phyloP scores from a whole-genome alignment of 2,888 invertebrate species.

The Tryphoninae sp. region DNA sequence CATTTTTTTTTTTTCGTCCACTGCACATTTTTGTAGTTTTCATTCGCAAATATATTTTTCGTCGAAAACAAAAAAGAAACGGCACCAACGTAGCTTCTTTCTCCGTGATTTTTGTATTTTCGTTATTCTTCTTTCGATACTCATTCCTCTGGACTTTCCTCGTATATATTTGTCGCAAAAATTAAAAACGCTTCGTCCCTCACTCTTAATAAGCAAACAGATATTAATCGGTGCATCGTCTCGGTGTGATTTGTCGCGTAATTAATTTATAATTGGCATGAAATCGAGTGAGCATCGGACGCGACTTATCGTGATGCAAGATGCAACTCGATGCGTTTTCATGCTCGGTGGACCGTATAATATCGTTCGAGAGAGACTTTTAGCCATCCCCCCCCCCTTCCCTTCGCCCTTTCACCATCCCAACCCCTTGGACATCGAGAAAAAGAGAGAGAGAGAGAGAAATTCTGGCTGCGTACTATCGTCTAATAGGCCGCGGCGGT shows the following conservation, averaged over 20 bases:
- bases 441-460: neutral
- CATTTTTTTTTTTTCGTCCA: slow-evolving; percentile 37
- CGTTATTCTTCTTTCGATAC: slow-evolving; percentile 8
- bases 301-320: too few species aligned
- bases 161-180: neutral
- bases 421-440: slow-evolving; percentile 14
- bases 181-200: neutral
- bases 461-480: neutral
- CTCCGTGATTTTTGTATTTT: slow-evolving; percentile 20
- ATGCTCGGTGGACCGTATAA: slow-evolving; percentile 25
- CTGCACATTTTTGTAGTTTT: slow-evolving; percentile 52
- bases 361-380: slow-evolving; percentile 19
- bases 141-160: slow-evolving; percentile 14
- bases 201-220: neutral
- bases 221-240: too few species aligned
- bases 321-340: neutral
- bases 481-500: neutral
- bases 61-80: slow-evolving; percentile 16
- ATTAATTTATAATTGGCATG: neutral
- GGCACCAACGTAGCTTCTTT: neutral
- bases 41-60: slow-evolving; percentile 51
- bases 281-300: slow-evolving; percentile 20
- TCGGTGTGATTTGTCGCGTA: neutral
- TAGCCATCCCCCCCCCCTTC: neutral
- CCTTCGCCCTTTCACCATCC: too few species aligned